Percentiles rank a stretch among this genome's conserved stretches.
Conservation (phyloP, 1,140 invertebrate species). For the Lethrus apterus region DNA sequence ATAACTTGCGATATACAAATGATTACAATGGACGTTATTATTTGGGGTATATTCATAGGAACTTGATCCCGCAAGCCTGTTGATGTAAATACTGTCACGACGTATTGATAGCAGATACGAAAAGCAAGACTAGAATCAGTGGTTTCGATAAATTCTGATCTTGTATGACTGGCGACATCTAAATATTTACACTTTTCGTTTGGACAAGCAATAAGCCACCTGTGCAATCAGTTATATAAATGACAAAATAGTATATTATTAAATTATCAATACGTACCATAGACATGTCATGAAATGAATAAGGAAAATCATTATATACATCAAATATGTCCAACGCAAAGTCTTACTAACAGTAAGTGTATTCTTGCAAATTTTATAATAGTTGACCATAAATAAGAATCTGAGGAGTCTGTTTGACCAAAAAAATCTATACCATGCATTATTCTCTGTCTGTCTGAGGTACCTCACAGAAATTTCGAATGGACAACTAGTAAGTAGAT, state of each 20-base stretch:
- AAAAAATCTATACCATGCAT: neutral
- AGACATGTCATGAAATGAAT: conserved; percentile 9
- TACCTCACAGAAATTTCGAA: conserved; percentile 1
- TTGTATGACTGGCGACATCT: neutral
- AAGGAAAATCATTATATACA: conserved; percentile 5
- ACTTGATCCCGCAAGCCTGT: neutral
- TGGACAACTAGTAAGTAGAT: conserved; percentile 9
- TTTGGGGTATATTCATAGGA: neutral
- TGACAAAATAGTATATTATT: neutral
- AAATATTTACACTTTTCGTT: neutral
- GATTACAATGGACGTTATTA: neutral
- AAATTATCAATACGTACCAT: conserved; percentile 6
- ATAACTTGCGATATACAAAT: conserved; percentile 1
- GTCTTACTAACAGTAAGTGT: conserved; percentile 6
- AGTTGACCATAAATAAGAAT: neutral
- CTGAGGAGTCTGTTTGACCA: neutral
- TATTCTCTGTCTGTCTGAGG: neutral
- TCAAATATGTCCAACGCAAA: conserved; percentile 11
- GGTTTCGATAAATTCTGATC: neutral
- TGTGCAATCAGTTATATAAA: neutral
- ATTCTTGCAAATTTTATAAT: conserved; percentile 10
- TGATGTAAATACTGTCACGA: conserved; percentile 7
- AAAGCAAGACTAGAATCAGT: conserved; percentile 1
- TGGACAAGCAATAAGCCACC: conserved; percentile 6
- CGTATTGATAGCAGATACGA: conserved; percentile 8